Evolutionary conservation across 2,888 invertebrate species (phyloP), one percentile per base, ranked within the genome.

Genomic region (Scaptomyza tumidula): DNA sequence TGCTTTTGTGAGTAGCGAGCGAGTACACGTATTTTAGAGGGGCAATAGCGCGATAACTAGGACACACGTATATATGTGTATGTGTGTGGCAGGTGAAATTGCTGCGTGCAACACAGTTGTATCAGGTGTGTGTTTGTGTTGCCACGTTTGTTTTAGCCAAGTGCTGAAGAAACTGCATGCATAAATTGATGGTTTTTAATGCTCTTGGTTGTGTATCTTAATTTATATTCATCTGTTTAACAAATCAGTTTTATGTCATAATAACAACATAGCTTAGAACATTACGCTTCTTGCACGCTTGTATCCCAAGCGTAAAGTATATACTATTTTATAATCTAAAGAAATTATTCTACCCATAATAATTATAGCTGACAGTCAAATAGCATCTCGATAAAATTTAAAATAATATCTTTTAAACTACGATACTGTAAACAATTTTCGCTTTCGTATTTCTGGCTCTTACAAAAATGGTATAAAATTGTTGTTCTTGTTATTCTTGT

Each of bases 1-100:
- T 70, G 84, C 80, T 69, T 84, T 64, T 69, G 71, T 63, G 50
- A 82, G 70, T 50, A 66, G 75, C 70, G 58, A 62, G n/a, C 16
- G 10, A 24, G 3, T 10, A n/a, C n/a, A n/a, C n/a, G n/a, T n/a
- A 49, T 14, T 57, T 45, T 11, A 13, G 53, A 46, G 54, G 31
- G 53, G 9, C 19, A 19, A 14, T 44, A 48, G 24, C 35, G n/a
- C 16, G 16, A 33, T 49, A 49, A 49, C 16, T 49, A 33, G 49
- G 49, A n/a, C 49, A 49, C 16, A 49, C 33, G 13, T 33, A 9
- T 3, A 16, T 31, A 7, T 13, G 33, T 48, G 4, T 13, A 3
- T 37, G n/a, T 2, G 48, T 29, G 13, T 16, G 48, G 3, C 6
- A 48, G 33, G 9, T 29, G 19, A n/a, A 16, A 19, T 31, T 39